Conservation (phyloP, 2,888 invertebrate genomes). For the Antheraea assamensis region DNA sequence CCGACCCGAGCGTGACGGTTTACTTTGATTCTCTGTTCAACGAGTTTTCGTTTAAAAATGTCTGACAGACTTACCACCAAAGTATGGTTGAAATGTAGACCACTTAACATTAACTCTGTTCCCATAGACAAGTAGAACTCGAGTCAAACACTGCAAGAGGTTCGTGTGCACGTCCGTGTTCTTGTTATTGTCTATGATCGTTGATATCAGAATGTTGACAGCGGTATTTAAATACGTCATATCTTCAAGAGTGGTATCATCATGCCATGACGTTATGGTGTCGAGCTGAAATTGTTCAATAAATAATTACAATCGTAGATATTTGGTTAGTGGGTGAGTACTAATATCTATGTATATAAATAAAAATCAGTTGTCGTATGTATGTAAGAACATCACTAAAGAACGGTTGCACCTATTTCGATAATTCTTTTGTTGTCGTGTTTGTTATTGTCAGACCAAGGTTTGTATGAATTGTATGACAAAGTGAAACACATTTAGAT, state of each 20-base stretch:
- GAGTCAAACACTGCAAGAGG: conserved; percentile 40
- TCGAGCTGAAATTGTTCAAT: conserved; percentile 29
- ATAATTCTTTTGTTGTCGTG: no score
- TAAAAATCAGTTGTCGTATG: no score
- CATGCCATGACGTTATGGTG: conserved; percentile 33
- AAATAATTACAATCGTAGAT: neutral
- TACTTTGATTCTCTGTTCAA: no score
- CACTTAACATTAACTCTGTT: conserved; percentile 37
- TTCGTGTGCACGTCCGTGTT: conserved; percentile 30
- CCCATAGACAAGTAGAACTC: conserved; percentile 42
- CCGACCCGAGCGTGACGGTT: no score
- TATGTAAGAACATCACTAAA: no score
- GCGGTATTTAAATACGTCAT: conserved; percentile 30
- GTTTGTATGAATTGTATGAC: no score
- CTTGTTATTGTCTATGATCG: conserved; percentile 38
- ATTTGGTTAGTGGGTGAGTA: no score
- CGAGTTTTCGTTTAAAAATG: no score
- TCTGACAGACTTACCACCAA: conserved; percentile 37
- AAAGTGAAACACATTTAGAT: no score
- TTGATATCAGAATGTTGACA: conserved; percentile 41
- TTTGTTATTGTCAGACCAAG: no score
- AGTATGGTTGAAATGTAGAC: conserved; percentile 40
- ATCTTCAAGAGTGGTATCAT: conserved; percentile 16
- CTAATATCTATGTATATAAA: no score
- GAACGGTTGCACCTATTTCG: no score